Evolutionary conservation across 2,113 vertebrate species (phyloP).

Genomic region (Pelodiscus sinensis): DNA sequence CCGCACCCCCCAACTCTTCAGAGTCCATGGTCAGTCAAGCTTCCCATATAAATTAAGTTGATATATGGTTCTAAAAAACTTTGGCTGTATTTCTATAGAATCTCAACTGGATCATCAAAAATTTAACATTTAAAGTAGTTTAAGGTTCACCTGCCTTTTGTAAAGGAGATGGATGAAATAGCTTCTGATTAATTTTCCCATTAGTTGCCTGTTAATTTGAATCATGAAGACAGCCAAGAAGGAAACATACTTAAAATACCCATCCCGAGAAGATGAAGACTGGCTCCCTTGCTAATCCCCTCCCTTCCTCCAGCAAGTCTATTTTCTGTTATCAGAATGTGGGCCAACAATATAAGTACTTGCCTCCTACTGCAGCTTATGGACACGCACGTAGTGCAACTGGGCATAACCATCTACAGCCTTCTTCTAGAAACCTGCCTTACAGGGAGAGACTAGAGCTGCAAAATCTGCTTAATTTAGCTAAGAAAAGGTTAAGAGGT

Average conservation of each 20-base stretch:
- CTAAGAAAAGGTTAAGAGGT: slow-evolving; percentile 28
- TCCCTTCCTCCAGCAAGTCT: not conserved
- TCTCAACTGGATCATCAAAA: slow-evolving; percentile 67
- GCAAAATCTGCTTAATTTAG: not conserved
- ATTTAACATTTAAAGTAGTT: slow-evolving; percentile 68
- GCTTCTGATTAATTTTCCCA: slow-evolving; percentile 68
- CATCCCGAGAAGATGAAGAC: slow-evolving; percentile 13
- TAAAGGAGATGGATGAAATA: slow-evolving; percentile 62
- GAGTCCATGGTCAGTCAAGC: slow-evolving; percentile 43
- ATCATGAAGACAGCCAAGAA: slow-evolving; percentile 40
- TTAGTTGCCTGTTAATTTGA: slow-evolving; percentile 66
- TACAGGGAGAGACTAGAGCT: slow-evolving; percentile 46
- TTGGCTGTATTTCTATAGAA: slow-evolving; percentile 74
- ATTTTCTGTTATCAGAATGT: slow-evolving; percentile 55
- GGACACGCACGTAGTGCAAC: not conserved
- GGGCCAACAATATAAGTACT: slow-evolving; percentile 39
- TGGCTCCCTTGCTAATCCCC: not conserved
- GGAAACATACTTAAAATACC: slow-evolving; percentile 8
- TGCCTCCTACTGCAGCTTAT: slow-evolving; percentile 4
- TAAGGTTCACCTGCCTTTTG: slow-evolving; percentile 70
- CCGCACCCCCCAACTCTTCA: slow-evolving; percentile 22
- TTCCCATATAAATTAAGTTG: slow-evolving; percentile 49
- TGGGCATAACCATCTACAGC: not conserved
- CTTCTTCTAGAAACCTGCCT: not conserved
- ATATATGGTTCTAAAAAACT: slow-evolving; percentile 59